A percentile compares a stretch with the other conserved stretches of the same genome.
Evolutionary conservation across 1,140 invertebrate species (phyloP).

Genomic region (Drosophila arizonae): DNA sequence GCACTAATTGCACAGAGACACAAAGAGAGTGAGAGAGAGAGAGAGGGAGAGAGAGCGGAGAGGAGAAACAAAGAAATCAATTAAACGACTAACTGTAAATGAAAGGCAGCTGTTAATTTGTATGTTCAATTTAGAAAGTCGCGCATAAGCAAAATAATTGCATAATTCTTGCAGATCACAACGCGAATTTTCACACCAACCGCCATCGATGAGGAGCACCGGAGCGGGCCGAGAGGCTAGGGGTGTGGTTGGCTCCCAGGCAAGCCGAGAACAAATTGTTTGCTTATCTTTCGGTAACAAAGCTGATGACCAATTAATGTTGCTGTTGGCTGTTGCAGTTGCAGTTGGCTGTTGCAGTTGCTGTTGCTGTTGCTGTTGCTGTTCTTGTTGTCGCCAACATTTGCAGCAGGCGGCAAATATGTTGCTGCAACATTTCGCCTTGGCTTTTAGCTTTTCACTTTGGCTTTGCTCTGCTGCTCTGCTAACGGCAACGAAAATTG

Average conservation of each 20-base stretch:
- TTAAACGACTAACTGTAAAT: conserved; percentile 48
- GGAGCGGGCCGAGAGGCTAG: neutral
- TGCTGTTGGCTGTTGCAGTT: conserved; percentile 17
- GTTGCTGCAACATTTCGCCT: conserved; percentile 64
- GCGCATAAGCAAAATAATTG: conserved; percentile 58
- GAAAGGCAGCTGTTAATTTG: conserved; percentile 52
- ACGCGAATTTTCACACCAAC: conserved; percentile 49
- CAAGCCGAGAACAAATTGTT: conserved; percentile 56
- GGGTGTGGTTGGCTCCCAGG: conserved; percentile 15
- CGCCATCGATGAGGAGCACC: neutral
- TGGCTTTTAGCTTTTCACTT: conserved; percentile 21
- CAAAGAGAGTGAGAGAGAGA: neutral
- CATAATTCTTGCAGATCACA: conserved; percentile 49
- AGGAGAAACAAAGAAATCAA: conserved; percentile 32
- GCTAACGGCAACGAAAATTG: conserved; percentile 76
- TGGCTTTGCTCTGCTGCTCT: conserved; percentile 41
- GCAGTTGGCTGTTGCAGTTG: conserved; percentile 7
- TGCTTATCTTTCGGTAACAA: conserved; percentile 63
- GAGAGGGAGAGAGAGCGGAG: neutral
- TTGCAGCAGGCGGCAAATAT: conserved; percentile 67
- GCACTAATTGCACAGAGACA: conserved; percentile 58
- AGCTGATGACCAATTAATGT: conserved; percentile 72
- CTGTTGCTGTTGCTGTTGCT: conserved; percentile 14
- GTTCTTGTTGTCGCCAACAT: conserved; percentile 40
- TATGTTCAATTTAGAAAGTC: conserved; percentile 65